Evolutionary conservation across 2,113 vertebrate species (phyloP), one percentile per base, ranked within the genome.

Genomic region (Capricornis sumatraensis): DNA sequence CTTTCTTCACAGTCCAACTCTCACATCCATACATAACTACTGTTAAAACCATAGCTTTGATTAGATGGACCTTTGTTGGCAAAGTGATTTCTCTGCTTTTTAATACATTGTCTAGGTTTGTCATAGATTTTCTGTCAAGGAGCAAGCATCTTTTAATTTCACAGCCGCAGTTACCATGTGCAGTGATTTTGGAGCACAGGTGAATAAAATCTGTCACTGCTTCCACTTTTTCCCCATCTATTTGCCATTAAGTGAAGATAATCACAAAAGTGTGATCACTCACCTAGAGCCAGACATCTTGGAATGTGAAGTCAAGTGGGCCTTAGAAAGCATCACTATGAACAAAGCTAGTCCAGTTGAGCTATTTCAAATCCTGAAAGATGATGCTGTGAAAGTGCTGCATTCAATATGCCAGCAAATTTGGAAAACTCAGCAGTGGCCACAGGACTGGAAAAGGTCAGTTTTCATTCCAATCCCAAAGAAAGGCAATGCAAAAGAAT

Each of bases 11-110:
- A n/a, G n/a, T 6, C 19, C n/a, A 71, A 23, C n/a, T 71, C n/a
- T 71, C 67, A 71, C n/a, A 71, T 71, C 67, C 67, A 71, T 23
- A 71, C n/a, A 40, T 40, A 21, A 40, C 67, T 71, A 71, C 67
- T 71, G n/a, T 19, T 40, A 23, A 71, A 71, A 71, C 9, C n/a
- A 40, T 12, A 71, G 67, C 67, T 71, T 71, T 71, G 33, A 40
- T 36, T 36, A 71, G 67, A 40, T 0, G 0, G 19, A 40, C 19
- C 19, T 71, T 71, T 71, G 19, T 23, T 40, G 19, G 67, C n/a
- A 71, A 71, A 71, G n/a, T 71, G 19, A 40, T 71, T 71, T 71
- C 64, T 71, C 64, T 71, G n/a, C n/a, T 71, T 71, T 71, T 36
- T 36, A 71, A 21, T 36, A 71, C 64, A 71, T 71, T 71, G 64